These are phyloP conservation scores for Metallyticus violacea DNA, from an alignment of 2,888 invertebrate species.

Conservation along the genomic window DNA sequence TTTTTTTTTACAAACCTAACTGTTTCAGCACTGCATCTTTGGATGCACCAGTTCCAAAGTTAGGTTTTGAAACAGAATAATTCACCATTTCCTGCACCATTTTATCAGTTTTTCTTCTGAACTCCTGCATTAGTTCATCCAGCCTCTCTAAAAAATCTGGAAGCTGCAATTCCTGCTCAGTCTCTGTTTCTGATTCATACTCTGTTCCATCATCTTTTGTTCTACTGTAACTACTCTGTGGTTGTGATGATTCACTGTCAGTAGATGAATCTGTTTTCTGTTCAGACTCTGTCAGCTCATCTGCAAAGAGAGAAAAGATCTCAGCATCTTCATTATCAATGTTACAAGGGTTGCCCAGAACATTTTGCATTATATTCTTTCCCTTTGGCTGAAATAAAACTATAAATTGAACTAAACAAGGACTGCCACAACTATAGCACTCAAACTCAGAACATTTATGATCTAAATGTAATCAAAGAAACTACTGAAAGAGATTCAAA, in stretches of 20 bases:
- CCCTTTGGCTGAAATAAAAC: too few species aligned
- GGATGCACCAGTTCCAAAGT: not conserved
- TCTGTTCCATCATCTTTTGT: constrained; percentile 40
- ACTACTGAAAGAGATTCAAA: too few species aligned
- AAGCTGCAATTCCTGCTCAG: constrained; percentile 48
- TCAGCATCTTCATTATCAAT: not conserved
- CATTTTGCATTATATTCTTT: too few species aligned
- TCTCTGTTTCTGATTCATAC: constrained; percentile 40
- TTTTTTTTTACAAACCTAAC: too few species aligned
- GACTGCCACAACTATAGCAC: too few species aligned
- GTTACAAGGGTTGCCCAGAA: too few species aligned
- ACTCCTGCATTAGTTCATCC: constrained; percentile 67
- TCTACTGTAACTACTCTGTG: not conserved
- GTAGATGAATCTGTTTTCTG: constrained; percentile 45
- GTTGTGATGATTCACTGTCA: constrained; percentile 37
- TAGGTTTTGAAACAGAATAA: constrained; percentile 23
- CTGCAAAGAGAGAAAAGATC: constrained; percentile 35
- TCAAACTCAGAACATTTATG: too few species aligned
- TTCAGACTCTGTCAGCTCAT: constrained; percentile 51
- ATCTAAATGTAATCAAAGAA: too few species aligned
- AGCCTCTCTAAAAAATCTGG: constrained; percentile 70
- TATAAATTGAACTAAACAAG: too few species aligned
- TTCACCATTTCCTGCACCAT: constrained; percentile 45
- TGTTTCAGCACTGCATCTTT: not conserved
- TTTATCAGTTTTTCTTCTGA: constrained; percentile 67